Evolutionary conservation across 2,113 vertebrate species (phyloP).

Genomic region (Strigops habroptila): DNA sequence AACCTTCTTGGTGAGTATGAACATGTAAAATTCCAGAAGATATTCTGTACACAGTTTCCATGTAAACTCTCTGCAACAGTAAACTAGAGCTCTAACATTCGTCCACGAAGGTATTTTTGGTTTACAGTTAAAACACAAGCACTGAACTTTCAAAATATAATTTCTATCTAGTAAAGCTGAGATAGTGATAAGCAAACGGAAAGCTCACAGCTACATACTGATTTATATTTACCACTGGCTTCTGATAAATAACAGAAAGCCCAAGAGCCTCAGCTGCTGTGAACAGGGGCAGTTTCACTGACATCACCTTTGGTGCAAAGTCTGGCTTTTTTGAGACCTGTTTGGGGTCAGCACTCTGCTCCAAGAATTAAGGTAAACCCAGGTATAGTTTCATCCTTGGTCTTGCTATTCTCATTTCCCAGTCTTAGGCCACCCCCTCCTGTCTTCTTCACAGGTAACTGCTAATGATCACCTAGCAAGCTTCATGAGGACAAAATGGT

Average conservation of each 20-base stretch:
- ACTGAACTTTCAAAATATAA: not conserved
- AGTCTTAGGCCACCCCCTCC: not conserved
- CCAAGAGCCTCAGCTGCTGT: not conserved
- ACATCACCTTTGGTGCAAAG: rapidly evolving
- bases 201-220: not conserved
- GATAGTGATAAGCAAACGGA: not conserved
- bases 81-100: not conserved
- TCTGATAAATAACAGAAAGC: not conserved
- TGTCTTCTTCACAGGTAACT: not conserved
- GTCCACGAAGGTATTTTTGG: not conserved
- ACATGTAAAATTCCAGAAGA: too few relatives aligned
- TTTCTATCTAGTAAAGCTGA: not conserved
- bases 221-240: not conserved
- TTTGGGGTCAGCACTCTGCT: not conserved
- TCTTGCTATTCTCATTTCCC: not conserved
- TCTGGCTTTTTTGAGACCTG: not conserved
- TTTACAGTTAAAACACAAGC: not conserved
- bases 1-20: not conserved
- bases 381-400: not conserved
- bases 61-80: not conserved
- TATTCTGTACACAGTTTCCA: not conserved
- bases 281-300: not conserved
- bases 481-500: not conserved
- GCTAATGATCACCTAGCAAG: rapidly evolving
- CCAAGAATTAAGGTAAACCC: not conserved